Conservation (phyloP, 2,888 invertebrate species). For the Ernsta delagoae region DNA sequence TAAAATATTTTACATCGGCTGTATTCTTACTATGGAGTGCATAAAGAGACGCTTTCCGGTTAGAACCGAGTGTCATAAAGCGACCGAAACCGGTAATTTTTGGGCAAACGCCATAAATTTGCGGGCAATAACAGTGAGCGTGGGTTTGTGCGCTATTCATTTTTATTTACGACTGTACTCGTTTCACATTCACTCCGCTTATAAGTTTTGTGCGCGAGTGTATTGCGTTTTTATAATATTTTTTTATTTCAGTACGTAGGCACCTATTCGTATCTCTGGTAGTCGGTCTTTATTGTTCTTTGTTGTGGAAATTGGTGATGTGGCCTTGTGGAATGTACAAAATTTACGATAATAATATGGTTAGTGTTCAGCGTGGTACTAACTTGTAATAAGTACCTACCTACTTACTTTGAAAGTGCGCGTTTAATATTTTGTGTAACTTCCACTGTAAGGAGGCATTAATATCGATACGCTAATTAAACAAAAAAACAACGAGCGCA, state of each 20-base stretch:
- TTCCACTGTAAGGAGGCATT: neutral
- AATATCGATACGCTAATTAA: neutral
- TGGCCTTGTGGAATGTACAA: conserved; percentile 24
- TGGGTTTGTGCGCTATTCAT: conserved; percentile 75
- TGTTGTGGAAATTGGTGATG: conserved; percentile 59
- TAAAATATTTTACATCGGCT: neutral
- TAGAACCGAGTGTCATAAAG: conserved; percentile 47
- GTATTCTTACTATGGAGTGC: neutral
- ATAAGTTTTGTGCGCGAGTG: conserved; percentile 76
- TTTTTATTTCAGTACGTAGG: conserved; percentile 59
- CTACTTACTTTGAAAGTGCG: neutral
- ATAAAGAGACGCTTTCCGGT: conserved; percentile 14
- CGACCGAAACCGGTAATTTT: conserved; percentile 69
- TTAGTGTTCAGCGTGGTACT: conserved; percentile 10
- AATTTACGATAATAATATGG: conserved; percentile 18
- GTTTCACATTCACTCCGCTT: conserved; percentile 76
- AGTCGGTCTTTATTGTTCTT: conserved; percentile 67
- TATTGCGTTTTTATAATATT: conserved; percentile 72
- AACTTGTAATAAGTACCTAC: neutral
- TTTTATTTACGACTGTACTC: conserved; percentile 83
- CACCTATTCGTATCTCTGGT: neutral
- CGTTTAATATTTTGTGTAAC: neutral
- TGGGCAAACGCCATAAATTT: conserved; percentile 76
- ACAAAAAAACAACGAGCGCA: conserved; percentile 1
- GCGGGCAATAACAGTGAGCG: conserved; percentile 73